These are phyloP conservation scores for Crossaster papposus DNA, from an alignment of 53 echinoderm and acorn worm genomes.

Conservation along the genomic window DNA sequence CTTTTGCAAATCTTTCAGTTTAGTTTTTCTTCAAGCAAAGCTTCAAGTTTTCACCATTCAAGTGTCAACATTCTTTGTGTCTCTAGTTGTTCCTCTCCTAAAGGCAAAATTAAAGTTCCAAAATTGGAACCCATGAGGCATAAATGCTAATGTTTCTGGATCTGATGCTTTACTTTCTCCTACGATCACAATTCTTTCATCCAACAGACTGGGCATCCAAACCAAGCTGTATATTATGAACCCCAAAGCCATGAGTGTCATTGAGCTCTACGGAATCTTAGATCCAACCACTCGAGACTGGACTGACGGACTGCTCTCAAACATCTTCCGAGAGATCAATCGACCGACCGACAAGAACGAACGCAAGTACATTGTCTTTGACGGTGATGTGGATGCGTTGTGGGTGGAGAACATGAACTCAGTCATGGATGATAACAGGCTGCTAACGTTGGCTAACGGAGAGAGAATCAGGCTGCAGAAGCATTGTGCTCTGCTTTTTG, in stretches of 20 bases:
- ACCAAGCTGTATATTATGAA: constrained; percentile 97
- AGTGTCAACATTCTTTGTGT: too few species aligned
- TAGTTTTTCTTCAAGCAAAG: too few species aligned
- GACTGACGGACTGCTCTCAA: constrained; percentile 99
- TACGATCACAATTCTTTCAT: background rate
- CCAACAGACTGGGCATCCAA: constrained; percentile 76
- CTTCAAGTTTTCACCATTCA: too few species aligned
- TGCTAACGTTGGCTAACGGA: constrained; percentile 96
- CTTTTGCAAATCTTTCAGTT: too few species aligned
- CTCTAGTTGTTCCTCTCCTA: too few species aligned
- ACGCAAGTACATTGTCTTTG: constrained; percentile 98
- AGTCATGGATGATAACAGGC: constrained; percentile 96
- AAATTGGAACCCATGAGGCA: background rate
- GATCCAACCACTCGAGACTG: constrained; percentile 95
- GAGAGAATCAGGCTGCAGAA: constrained; percentile 98
- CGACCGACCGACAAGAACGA: constrained; percentile 97
- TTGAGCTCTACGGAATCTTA: constrained; percentile 96
- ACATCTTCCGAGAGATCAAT: constrained; percentile 99
- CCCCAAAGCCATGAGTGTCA: constrained; percentile 98
- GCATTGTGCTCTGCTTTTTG: constrained; percentile 97
- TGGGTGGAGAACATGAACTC: constrained; percentile 99
- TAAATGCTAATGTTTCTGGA: background rate
- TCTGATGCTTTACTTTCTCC: too few species aligned
- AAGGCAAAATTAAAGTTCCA: too few species aligned
- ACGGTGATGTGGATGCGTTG: constrained; percentile 93